phyloP scores from a whole-genome alignment of 2,797 vertebrate genomes.

The Margarornis squamiger region DNA sequence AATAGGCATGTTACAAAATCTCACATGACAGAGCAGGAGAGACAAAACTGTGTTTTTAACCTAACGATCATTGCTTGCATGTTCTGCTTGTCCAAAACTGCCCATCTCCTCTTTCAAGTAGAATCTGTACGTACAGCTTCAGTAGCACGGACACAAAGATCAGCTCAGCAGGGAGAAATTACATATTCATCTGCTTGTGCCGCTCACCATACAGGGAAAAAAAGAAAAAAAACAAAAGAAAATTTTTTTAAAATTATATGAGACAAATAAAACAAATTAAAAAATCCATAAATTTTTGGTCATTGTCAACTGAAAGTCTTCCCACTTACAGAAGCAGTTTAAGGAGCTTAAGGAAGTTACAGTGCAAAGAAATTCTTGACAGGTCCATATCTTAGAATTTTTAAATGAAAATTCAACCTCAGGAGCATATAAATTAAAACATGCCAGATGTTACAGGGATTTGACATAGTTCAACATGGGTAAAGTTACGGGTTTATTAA shows the following conservation, averaged over 20 bases:
- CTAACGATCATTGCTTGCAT: background rate
- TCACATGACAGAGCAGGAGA: background rate
- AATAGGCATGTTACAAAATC: background rate
- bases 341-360: background rate
- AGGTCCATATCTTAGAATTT: constrained; percentile 40
- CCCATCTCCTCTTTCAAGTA: background rate
- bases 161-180: background rate
- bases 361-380: constrained; percentile 41
- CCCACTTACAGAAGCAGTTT: background rate
- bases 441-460: constrained; percentile 68
- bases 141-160: background rate
- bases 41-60: background rate
- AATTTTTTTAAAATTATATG: background rate
- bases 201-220: background rate
- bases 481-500: constrained; percentile 63
- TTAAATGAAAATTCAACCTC: constrained; percentile 66
- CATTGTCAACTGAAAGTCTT: background rate
- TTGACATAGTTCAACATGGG: constrained; percentile 34
- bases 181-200: background rate
- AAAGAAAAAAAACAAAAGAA: background rate
- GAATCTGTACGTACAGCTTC: background rate
- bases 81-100: background rate
- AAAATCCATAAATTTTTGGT: background rate
- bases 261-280: background rate
- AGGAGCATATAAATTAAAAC: constrained; percentile 61